Base-by-base conservation (phyloP, 2,797 vertebrate genomes). In the Schizopygopsis malacanthus region DNA sequence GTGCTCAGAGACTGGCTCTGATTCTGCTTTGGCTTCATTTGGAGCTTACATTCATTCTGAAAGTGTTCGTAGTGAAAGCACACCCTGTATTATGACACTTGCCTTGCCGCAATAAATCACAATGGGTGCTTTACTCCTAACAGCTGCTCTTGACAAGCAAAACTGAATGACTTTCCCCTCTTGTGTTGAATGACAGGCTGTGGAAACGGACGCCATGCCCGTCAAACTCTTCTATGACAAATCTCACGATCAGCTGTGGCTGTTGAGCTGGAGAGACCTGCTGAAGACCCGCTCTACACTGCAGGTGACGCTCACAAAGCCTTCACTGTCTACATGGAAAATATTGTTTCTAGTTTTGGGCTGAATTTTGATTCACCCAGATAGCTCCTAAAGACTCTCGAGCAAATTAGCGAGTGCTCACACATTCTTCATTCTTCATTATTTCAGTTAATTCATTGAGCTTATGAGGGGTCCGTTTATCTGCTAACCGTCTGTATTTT, bases 211-310 rank as follows among this genome's bases (percentile, higher is more conserved):
- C 88, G 95, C 97, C 0, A 94, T 97, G 50, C 98, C 98, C 0
- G 95, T 96, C 70, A 98, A 98, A 93, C 91, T 98, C 88, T 95
- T 96, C 84, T 99, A 99, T 0, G 98, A 99, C 93, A 99, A 99
- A 92, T 99, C 98, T 63, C 97, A 99, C 52, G 98, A 99, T 92
- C 98, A 99, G 90, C 95, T 99, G 45, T 99, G 98, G 98, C 95
- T 99, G 76, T 95, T 98, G 28, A 97, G 97, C 88, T 98, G 97
- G 98, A 97, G 97, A 0, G 92, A 97, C 43, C 90, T 93, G 92
- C 95, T 89, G 88, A 95, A 94, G 79, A 95, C 95, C 25, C 96
- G 94, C 1, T 95, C 97, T 15, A 95, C 95, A 0, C 94, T 99
- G 71, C 98, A 99, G 97, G 98, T 98, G 25, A 83, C 5, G 2